phyloP scores from a whole-genome alignment of 2,888 invertebrate species.

The Perizoma affinitatum region DNA sequence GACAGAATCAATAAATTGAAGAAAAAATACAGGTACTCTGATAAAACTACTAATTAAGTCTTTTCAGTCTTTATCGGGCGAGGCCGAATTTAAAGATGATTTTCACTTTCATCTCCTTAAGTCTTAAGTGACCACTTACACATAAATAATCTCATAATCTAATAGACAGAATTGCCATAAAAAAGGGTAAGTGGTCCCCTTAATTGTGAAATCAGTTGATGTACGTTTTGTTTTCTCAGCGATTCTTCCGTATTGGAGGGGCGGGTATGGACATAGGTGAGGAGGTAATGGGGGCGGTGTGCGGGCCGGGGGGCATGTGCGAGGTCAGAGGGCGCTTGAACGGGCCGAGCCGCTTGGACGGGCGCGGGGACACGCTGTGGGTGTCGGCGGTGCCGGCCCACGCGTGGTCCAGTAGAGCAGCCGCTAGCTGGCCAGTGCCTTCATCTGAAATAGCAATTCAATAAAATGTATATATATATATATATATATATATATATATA shows the following conservation, averaged over 20 bases:
- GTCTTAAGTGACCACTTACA: not conserved
- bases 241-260: conserved; percentile 58
- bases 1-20: conserved; percentile 6
- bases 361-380: conserved; percentile 85
- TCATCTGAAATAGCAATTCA: conserved; percentile 50
- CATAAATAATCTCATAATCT: not conserved
- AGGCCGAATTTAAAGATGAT: conserved; percentile 20
- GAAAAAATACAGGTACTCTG: conserved; percentile 11
- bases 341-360: conserved; percentile 87
- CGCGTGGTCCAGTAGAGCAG: conserved; percentile 84
- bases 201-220: conserved; percentile 7
- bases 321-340: conserved; percentile 81
- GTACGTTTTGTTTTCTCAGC: conserved; percentile 51
- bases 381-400: conserved; percentile 64
- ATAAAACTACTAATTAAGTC: conserved; percentile 11
- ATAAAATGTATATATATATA: too few relatives aligned
- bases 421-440: conserved; percentile 80
- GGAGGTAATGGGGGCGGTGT: conserved; percentile 47
- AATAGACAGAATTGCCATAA: too few relatives aligned
- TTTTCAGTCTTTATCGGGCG: conserved; percentile 29
- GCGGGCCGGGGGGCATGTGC: conserved; percentile 44
- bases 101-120: not conserved
- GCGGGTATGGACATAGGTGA: conserved; percentile 40
- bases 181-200: not conserved
- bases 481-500: too few relatives aligned